Evolutionary conservation across 2,797 vertebrate species (phyloP).

Genomic region (Rhinatrema bivittatum): DNA sequence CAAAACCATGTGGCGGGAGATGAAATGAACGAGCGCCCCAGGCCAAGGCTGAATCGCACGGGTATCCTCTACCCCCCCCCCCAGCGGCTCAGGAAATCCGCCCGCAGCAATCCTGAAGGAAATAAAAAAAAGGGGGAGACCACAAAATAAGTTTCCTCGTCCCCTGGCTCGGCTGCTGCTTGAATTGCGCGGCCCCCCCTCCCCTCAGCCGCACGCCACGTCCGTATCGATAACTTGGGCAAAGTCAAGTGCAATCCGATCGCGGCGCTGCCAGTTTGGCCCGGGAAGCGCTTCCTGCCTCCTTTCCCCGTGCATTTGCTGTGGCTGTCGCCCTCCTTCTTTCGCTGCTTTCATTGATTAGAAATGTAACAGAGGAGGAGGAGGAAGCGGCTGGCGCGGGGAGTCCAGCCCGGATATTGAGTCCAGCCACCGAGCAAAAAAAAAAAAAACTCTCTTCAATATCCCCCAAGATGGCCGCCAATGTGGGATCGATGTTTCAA

Average conservation of each 20-base stretch:
- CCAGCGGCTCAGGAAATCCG: too few relatives aligned
- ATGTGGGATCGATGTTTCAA: constrained; percentile 95
- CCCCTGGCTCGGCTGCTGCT: constrained; percentile 8
- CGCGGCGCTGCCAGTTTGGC: constrained; percentile 45
- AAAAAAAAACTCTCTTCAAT: constrained; percentile 66
- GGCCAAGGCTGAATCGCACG: too few relatives aligned
- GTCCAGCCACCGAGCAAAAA: constrained; percentile 69
- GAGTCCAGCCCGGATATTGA: constrained; percentile 86
- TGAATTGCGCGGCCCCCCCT: constrained; percentile 5
- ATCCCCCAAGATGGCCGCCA: constrained; percentile 98
- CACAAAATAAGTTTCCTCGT: too few relatives aligned
- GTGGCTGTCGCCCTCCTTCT: too few relatives aligned
- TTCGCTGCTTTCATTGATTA: too few relatives aligned
- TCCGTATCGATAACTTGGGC: constrained; percentile 84
- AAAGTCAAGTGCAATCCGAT: constrained; percentile 70
- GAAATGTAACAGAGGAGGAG: constrained; percentile 16
- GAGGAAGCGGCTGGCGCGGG: constrained; percentile 62
- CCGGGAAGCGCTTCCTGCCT: constrained; percentile 10
- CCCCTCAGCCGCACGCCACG: constrained; percentile 54
- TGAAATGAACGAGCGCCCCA: too few relatives aligned
- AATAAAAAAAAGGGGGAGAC: too few relatives aligned
- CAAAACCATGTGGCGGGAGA: too few relatives aligned
- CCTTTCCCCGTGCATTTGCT: background rate
- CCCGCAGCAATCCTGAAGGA: too few relatives aligned
- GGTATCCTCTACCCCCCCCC: too few relatives aligned